A percentile compares a stretch with the other conserved stretches of the same genome.
Evolutionary conservation across 2,888 invertebrate species (phyloP).

Genomic region (Diachrysia chrysitis): DNA sequence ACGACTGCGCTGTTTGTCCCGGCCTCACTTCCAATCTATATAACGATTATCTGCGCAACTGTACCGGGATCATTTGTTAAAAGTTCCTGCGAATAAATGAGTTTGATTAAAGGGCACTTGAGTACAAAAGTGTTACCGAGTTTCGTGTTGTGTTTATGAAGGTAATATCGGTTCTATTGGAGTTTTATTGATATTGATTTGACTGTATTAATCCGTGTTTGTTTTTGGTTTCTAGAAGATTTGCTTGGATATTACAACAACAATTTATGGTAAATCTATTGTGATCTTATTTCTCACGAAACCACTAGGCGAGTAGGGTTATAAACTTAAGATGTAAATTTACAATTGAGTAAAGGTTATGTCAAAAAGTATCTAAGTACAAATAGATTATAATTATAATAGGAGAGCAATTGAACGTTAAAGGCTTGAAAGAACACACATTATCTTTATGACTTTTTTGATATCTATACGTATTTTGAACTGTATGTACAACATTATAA

Average conservation of each 20-base stretch:
- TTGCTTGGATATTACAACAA: neutral
- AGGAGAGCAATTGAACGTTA: no score
- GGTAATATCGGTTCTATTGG: slow-evolving; percentile 13
- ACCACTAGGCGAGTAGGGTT: no score
- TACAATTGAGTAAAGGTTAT: no score
- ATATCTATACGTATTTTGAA: no score
- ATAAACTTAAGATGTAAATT: no score
- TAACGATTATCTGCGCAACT: slow-evolving; percentile 66
- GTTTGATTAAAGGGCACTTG: slow-evolving; percentile 59
- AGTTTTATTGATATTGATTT: slow-evolving; percentile 26
- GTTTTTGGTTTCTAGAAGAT: neutral
- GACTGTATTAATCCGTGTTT: slow-evolving; percentile 16
- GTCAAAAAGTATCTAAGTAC: no score
- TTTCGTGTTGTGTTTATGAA: slow-evolving; percentile 35
- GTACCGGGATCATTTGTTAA: slow-evolving; percentile 63
- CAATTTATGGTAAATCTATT: neutral
- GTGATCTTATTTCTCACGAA: no score
- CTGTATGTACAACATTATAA: no score
- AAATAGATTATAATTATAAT: no score
- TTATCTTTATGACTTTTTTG: no score
- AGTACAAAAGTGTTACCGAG: slow-evolving; percentile 53
- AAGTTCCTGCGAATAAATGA: slow-evolving; percentile 63
- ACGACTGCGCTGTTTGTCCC: slow-evolving; percentile 66
- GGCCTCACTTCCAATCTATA: slow-evolving; percentile 59
- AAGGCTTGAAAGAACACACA: no score